These are phyloP conservation scores for Stegostoma tigrinum DNA, from an alignment of 2,113 vertebrate genomes.

Conservation along the genomic window DNA sequence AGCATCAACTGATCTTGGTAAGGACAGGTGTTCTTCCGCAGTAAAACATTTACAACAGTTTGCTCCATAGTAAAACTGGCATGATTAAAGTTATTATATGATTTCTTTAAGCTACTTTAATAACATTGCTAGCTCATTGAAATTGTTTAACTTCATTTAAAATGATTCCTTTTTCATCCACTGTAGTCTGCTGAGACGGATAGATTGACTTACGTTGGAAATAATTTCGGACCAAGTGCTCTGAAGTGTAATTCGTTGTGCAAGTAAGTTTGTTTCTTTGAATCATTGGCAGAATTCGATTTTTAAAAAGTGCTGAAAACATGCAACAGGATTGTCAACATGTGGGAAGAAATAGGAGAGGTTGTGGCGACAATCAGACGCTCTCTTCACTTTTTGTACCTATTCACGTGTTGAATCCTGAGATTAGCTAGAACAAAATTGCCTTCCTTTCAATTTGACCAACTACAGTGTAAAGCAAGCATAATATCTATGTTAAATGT, in stretches of 20 bases:
- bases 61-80: neutral
- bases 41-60: neutral
- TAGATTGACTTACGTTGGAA: constrained; percentile 76
- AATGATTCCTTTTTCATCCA: constrained; percentile 1
- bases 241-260: constrained; percentile 73
- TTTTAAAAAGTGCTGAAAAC: neutral
- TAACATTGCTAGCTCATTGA: neutral
- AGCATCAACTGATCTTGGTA: constrained; percentile 68
- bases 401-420: neutral
- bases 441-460: neutral
- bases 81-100: neutral
- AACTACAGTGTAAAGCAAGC: neutral
- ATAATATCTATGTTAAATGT: neutral
- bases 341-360: neutral
- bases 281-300: neutral
- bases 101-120: neutral
- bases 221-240: constrained; percentile 64
- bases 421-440: neutral
- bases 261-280: constrained; percentile 61
- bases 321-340: neutral
- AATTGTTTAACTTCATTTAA: neutral
- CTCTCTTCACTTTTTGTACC: neutral
- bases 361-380: neutral
- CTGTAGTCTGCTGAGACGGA: constrained; percentile 77
- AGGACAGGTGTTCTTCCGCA: constrained; percentile 38